Percentiles rank a stretch among this genome's conserved stretches.
Conservation (phyloP, 2,888 invertebrate species). For the Colletes collaris region DNA sequence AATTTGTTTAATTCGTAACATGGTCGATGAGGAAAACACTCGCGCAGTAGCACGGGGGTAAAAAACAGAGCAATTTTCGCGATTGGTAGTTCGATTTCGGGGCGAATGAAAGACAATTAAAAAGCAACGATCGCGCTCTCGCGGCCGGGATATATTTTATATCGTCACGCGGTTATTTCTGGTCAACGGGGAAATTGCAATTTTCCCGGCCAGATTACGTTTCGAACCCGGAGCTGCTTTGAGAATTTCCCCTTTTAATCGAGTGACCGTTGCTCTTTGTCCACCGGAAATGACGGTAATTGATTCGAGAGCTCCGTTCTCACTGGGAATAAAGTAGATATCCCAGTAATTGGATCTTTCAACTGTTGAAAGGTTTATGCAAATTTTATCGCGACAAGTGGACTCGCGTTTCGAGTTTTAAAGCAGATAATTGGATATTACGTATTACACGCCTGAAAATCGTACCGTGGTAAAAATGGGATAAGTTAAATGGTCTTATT, state of each 20-base stretch:
- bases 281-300: constrained; percentile 29
- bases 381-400: not conserved
- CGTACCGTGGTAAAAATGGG: no score
- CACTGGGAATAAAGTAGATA: not conserved
- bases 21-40: constrained; percentile 11
- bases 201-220: constrained; percentile 64
- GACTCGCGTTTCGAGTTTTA: not conserved
- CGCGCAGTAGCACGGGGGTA: not conserved
- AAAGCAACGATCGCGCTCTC: constrained; percentile 56
- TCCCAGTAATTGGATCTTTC: not conserved
- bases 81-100: constrained; percentile 32
- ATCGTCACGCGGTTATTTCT: constrained; percentile 43
- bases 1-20: constrained; percentile 36
- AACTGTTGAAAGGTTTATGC: not conserved
- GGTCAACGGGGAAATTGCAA: constrained; percentile 53
- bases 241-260: constrained; percentile 53
- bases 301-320: constrained; percentile 33
- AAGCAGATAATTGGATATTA: not conserved
- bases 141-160: constrained; percentile 54
- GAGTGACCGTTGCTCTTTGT: constrained; percentile 22
- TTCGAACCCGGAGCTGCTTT: constrained; percentile 33
- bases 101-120: constrained; percentile 58
- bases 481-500: no score
- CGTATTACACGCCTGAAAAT: no score
- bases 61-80: constrained; percentile 49